These are phyloP conservation scores for Clusia tigrina DNA, from an alignment of 2,888 invertebrate species.

Conservation along the genomic window DNA sequence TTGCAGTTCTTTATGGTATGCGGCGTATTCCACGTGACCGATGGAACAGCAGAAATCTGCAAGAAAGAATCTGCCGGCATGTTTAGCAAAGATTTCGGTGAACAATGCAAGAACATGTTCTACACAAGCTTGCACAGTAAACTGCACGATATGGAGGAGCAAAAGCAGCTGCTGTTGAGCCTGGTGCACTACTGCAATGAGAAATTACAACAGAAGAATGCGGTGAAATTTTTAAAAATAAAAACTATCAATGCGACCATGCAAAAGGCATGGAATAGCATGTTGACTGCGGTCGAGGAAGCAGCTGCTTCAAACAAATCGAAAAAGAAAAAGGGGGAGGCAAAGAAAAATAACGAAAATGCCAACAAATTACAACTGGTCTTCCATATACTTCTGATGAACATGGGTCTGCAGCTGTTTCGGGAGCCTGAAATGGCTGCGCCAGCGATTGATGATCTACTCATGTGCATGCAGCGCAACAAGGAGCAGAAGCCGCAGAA, in stretches of 20 bases:
- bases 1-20: constrained; percentile 72
- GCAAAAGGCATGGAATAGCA: constrained; percentile 71
- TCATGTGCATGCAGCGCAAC: constrained; percentile 74
- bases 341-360: constrained; percentile 62
- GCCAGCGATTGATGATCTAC: constrained; percentile 75
- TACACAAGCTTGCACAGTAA: constrained; percentile 76
- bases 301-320: constrained; percentile 16
- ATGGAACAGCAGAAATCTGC: constrained; percentile 50
- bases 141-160: constrained; percentile 71
- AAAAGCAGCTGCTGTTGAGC: constrained; percentile 69
- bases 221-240: constrained; percentile 67
- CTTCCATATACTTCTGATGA: constrained; percentile 75
- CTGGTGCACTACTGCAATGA: constrained; percentile 70
- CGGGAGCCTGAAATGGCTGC: constrained; percentile 75
- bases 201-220: constrained; percentile 66
- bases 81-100: constrained; percentile 67
- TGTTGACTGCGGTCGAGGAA: constrained; percentile 60
- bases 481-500: constrained; percentile 60
- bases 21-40: constrained; percentile 71
- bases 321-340: constrained; percentile 44
- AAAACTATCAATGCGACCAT: constrained; percentile 67
- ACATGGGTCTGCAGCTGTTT: constrained; percentile 78
- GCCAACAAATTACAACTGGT: constrained; percentile 68
- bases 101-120: constrained; percentile 73
- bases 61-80: constrained; percentile 54